These are phyloP conservation scores for Tetanocera ferruginea DNA, from an alignment of 2,888 invertebrate genomes.

Conservation along the genomic window DNA sequence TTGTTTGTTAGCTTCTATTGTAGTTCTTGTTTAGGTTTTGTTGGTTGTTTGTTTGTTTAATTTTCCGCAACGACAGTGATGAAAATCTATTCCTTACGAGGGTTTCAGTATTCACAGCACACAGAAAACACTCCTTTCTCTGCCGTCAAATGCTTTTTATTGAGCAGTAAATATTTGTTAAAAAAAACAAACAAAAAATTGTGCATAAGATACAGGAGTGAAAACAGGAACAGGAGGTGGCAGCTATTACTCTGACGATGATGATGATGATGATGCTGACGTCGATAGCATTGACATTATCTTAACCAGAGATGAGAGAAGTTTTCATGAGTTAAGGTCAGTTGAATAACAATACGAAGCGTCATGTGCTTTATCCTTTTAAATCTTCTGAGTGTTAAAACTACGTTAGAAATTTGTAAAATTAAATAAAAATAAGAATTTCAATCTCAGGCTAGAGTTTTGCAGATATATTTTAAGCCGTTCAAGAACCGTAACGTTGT, in stretches of 20 bases:
- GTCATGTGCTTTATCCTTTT: no score
- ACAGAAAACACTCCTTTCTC: background rate
- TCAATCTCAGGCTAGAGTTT: no score
- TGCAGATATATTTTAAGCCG: no score
- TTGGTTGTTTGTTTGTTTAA: slow-evolving; percentile 58
- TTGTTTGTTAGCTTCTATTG: background rate
- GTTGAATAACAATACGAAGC: no score
- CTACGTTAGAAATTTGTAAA: no score
- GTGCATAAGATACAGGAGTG: slow-evolving; percentile 40
- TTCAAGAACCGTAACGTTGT: no score
- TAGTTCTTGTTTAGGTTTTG: background rate
- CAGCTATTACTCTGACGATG: slow-evolving; percentile 21
- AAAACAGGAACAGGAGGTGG: slow-evolving; percentile 36
- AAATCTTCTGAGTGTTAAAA: no score
- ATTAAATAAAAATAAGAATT: no score
- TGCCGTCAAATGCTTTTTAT: slow-evolving; percentile 31
- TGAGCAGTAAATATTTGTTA: slow-evolving; percentile 49
- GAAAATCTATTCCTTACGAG: slow-evolving; percentile 57
- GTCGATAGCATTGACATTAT: slow-evolving; percentile 35
- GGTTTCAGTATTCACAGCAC: slow-evolving; percentile 45
- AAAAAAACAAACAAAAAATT: slow-evolving; percentile 54
- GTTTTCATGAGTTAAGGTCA: no score
- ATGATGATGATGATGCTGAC: slow-evolving; percentile 42
- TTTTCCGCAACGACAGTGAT: slow-evolving; percentile 61
- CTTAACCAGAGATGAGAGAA: no score